These are phyloP conservation scores for Telmatochromis sp. DNA, from an alignment of 2,113 vertebrate genomes.

Conservation along the genomic window DNA sequence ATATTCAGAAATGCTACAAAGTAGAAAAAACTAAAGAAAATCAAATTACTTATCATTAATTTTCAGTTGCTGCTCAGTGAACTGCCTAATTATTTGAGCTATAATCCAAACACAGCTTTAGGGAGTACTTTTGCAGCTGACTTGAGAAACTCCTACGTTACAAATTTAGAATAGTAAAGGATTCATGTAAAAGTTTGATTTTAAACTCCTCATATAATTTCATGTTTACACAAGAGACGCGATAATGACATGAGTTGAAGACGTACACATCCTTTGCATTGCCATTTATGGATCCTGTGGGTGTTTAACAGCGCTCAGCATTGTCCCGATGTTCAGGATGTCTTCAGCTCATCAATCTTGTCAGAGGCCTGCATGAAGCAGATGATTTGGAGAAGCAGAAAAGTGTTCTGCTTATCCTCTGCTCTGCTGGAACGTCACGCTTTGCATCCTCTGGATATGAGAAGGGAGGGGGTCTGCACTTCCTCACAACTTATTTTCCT, in stretches of 20 bases:
- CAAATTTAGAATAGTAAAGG: neutral
- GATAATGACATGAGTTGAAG: neutral
- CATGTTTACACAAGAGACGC: neutral
- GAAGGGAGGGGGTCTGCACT: slow-evolving; percentile 22
- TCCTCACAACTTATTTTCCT: slow-evolving; percentile 55
- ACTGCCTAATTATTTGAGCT: neutral
- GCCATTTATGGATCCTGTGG: neutral
- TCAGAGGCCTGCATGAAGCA: slow-evolving; percentile 4
- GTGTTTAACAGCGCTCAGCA: neutral
- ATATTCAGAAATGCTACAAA: neutral
- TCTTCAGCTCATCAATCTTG: slow-evolving; percentile 19
- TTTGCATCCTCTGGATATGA: slow-evolving; percentile 30
- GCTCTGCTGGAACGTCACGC: slow-evolving; percentile 49
- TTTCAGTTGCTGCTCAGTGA: neutral
- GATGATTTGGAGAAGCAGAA: slow-evolving; percentile 13
- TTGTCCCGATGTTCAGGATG: neutral
- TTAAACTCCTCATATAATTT: neutral
- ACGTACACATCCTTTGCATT: neutral
- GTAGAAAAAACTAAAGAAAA: neutral
- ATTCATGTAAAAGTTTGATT: neutral
- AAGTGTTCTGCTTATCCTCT: slow-evolving; percentile 52
- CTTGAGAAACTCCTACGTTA: neutral
- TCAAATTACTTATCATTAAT: neutral
- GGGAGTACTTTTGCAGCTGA: neutral
- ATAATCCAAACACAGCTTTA: neutral